Percentiles rank a stretch among this genome's conserved stretches.
Conservation (phyloP, 2,797 vertebrate genomes). For the Poeciliopsis paucimaculata region DNA sequence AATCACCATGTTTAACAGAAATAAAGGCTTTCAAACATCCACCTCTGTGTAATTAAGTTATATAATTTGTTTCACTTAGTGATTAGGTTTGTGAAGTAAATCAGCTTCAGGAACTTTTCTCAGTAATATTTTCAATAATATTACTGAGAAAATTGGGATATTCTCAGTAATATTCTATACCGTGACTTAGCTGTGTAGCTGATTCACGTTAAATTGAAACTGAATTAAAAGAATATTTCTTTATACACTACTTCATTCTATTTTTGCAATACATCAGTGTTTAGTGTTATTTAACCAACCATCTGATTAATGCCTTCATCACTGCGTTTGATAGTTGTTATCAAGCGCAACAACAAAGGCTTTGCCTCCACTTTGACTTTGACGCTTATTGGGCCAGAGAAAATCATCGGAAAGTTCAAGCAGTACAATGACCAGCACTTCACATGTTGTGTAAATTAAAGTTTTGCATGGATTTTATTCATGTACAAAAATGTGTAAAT, state of each 20-base stretch:
- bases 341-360: too few species aligned
- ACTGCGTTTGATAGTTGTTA: background rate
- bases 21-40: too few species aligned
- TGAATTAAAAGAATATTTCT: background rate
- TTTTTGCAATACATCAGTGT: background rate
- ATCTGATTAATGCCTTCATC: background rate
- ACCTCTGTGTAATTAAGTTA: too few species aligned
- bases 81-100: too few species aligned
- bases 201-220: background rate
- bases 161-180: too few species aligned
- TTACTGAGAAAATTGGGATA: too few species aligned
- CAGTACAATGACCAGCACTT: background rate
- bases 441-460: background rate
- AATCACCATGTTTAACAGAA: too few species aligned
- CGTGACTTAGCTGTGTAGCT: too few species aligned
- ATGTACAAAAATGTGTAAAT: conserved; percentile 17
- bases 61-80: too few species aligned
- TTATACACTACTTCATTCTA: background rate
- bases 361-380: background rate
- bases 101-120: too few species aligned
- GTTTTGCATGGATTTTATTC: conserved; percentile 20
- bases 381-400: background rate
- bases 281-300: background rate
- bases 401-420: background rate
- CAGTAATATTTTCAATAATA: too few species aligned